Evolutionary conservation across 2,797 vertebrate genomes (phyloP).

Genomic region (Brotogeris chrysoptera): DNA sequence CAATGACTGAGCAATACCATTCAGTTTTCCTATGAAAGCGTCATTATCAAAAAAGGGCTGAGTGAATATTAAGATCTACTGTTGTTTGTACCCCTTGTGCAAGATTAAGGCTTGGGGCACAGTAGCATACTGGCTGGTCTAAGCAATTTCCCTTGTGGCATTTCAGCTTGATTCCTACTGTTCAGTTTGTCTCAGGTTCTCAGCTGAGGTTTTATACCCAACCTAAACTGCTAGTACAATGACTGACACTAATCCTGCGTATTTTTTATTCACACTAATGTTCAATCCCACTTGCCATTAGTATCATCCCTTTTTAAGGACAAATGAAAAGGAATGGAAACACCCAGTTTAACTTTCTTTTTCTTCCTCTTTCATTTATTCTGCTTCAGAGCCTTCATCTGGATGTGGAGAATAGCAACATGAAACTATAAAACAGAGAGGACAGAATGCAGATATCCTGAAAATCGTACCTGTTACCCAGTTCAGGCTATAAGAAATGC

Average conservation of each 20-base stretch:
- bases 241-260: not conserved
- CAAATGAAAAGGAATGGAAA: not conserved
- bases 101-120: not conserved
- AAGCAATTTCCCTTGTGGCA: not conserved
- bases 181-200: not conserved
- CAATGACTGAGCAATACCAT: rapidly evolving
- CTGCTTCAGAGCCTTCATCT: not conserved
- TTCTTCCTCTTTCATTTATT: not conserved
- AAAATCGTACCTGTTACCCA: not conserved
- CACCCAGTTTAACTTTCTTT: not conserved
- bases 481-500: not conserved
- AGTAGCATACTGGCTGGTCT: not conserved
- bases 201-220: not conserved
- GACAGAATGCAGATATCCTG: not conserved
- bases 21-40: not conserved
- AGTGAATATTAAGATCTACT: not conserved
- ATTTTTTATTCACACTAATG: not conserved
- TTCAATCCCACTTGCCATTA: not conserved
- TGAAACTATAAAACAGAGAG: not conserved
- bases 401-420: not conserved
- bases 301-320: not conserved
- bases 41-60: rapidly evolving
- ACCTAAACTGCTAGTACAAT: not conserved
- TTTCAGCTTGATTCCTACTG: not conserved
- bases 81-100: not conserved